phyloP scores from a whole-genome alignment of 2,113 vertebrate species.

The Numenius arquata region DNA sequence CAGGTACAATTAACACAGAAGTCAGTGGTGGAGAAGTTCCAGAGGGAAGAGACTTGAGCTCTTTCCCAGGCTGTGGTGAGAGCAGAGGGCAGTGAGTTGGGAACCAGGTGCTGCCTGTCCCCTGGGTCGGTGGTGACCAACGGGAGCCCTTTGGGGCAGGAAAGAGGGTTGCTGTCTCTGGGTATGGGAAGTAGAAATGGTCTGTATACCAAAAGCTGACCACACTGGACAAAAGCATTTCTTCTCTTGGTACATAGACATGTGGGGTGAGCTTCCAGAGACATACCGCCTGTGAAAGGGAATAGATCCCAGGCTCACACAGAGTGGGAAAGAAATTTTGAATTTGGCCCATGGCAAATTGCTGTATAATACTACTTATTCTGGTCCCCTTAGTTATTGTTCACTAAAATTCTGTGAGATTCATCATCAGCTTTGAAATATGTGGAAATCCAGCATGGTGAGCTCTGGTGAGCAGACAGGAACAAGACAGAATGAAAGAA shows the following conservation, averaged over 20 bases:
- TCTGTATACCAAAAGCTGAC: not conserved
- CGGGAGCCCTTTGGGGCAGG: not conserved
- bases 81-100: not conserved
- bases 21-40: not conserved
- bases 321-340: not conserved
- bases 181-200: not conserved
- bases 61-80: not conserved
- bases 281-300: accelerated
- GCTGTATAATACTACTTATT: not conserved
- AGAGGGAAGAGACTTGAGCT: not conserved
- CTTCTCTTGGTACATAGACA: not conserved
- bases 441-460: not conserved
- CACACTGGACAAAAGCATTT: not conserved
- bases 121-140: not conserved
- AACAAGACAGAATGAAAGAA: not conserved
- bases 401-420: not conserved
- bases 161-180: not conserved
- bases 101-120: not conserved
- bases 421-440: not conserved
- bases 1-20: not conserved
- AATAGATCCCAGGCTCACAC: not conserved
- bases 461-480: not conserved
- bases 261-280: not conserved
- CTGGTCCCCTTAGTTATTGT: not conserved
- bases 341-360: not conserved